Conservation (phyloP, 2,113 vertebrate genomes). For the Falcunculus frontatus region DNA sequence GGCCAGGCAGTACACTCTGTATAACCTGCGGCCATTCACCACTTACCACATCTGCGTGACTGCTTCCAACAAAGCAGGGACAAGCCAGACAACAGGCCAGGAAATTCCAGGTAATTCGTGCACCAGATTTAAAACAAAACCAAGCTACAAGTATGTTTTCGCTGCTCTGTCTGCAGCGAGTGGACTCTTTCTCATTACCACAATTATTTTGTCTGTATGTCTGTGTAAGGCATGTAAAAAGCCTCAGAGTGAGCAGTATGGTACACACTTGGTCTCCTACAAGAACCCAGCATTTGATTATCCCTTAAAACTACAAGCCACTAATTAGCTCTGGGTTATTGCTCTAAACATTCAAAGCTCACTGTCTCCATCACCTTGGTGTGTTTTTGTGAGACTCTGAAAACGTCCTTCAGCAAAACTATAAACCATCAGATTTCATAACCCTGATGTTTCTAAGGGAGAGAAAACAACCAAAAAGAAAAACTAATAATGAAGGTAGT, state of each 20-base stretch:
- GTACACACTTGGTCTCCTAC: constrained; percentile 71
- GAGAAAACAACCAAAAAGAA: not conserved
- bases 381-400: not conserved
- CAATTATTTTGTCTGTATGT: constrained; percentile 57
- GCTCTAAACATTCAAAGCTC: not conserved
- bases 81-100: constrained; percentile 28
- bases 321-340: not conserved
- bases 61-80: constrained; percentile 71
- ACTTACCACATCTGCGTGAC: constrained; percentile 72
- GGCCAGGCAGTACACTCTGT: constrained; percentile 67
- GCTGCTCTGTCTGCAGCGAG: constrained; percentile 52
- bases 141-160: constrained; percentile 56
- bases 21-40: constrained; percentile 63
- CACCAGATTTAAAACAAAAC: constrained; percentile 66
- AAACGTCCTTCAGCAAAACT: not conserved
- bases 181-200: constrained; percentile 64
- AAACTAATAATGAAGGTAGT: not conserved
- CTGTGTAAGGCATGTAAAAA: constrained; percentile 61
- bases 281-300: constrained; percentile 77
- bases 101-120: constrained; percentile 16
- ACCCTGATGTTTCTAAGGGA: not conserved
- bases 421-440: not conserved
- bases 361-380: not conserved
- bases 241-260: constrained; percentile 23
- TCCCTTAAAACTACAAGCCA: constrained; percentile 26